Evolutionary conservation across 1,140 invertebrate species (phyloP).

Genomic region (Camponotus vicinus): DNA sequence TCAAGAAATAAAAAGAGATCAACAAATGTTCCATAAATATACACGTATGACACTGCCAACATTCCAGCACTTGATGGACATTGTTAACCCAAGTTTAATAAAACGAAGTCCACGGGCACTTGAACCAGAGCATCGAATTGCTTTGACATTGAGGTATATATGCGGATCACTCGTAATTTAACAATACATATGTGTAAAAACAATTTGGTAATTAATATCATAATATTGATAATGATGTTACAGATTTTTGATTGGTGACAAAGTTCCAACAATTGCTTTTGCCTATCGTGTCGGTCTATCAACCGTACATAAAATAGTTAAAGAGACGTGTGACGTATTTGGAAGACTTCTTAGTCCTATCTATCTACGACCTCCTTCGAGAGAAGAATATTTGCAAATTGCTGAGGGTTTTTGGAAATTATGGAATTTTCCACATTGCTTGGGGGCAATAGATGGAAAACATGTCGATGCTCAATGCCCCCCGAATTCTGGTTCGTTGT

Average conservation of each 20-base stretch:
- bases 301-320: slow-evolving; percentile 29
- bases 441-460: slow-evolving; percentile 15
- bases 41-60: slow-evolving; percentile 23
- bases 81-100: slow-evolving; percentile 11
- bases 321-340: slow-evolving; percentile 22
- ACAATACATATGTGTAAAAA: slow-evolving; percentile 21
- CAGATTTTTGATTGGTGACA: slow-evolving; percentile 25
- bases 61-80: slow-evolving; percentile 17
- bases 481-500: neutral
- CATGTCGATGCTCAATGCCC: slow-evolving; percentile 15
- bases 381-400: slow-evolving; percentile 20
- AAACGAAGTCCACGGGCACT: slow-evolving; percentile 7
- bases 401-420: slow-evolving; percentile 23
- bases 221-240: neutral
- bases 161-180: neutral
- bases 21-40: slow-evolving; percentile 10
- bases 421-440: slow-evolving; percentile 14
- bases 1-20: slow-evolving; percentile 6
- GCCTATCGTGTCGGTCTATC: slow-evolving; percentile 14
- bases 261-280: slow-evolving; percentile 24
- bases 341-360: neutral
- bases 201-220: neutral
- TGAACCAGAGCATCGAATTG: slow-evolving; percentile 24
- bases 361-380: neutral
- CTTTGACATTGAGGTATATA: slow-evolving; percentile 18